Conservation (phyloP, 2,797 vertebrate genomes). For the Hapalemur alaotrensis region DNA sequence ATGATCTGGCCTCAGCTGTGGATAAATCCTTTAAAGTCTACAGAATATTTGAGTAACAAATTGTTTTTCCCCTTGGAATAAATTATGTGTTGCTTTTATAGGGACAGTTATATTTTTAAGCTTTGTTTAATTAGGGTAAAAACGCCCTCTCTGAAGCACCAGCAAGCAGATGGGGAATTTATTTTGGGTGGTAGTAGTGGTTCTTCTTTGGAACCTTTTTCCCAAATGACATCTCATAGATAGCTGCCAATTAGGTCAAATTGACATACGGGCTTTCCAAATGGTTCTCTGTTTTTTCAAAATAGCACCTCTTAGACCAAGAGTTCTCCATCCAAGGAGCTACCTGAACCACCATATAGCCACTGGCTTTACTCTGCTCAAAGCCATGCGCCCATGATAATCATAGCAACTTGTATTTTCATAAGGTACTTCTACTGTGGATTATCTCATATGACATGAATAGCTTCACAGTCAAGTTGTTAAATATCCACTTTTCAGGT, state of each 20-base stretch:
- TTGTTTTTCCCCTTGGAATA: background rate
- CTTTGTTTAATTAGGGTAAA: background rate
- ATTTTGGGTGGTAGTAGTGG: background rate
- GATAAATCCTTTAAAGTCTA: background rate
- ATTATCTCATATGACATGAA: background rate
- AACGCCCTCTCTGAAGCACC: background rate
- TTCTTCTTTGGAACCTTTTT: background rate
- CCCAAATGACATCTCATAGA: background rate
- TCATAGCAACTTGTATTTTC: background rate
- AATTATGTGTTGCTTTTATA: conserved; percentile 5
- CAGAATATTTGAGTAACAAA: background rate
- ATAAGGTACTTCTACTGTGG: background rate
- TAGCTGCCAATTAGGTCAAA: background rate
- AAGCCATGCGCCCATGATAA: background rate
- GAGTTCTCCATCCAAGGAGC: background rate
- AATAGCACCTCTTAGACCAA: background rate
- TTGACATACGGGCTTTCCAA: background rate
- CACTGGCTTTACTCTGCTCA: background rate
- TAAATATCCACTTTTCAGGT: background rate
- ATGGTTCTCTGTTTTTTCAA: background rate
- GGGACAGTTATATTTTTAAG: background rate
- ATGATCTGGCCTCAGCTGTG: background rate
- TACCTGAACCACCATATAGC: background rate
- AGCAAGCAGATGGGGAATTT: background rate
- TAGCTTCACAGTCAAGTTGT: background rate